These are phyloP conservation scores for Iguana delicatissima DNA, from an alignment of 2,797 vertebrate genomes.

Conservation along the genomic window DNA sequence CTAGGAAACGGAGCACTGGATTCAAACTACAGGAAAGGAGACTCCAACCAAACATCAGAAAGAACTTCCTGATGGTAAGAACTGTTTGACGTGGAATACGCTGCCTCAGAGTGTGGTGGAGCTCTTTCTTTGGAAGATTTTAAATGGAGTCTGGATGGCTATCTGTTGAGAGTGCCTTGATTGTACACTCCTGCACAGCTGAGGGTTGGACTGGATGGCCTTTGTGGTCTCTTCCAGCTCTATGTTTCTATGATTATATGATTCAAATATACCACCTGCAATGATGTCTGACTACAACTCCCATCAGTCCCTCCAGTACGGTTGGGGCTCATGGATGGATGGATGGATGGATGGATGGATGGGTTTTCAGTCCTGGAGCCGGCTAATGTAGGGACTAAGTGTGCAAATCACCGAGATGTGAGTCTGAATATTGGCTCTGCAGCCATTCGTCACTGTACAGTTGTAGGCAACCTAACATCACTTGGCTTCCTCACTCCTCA, in stretches of 20 bases:
- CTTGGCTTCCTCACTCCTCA: background rate
- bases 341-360: background rate
- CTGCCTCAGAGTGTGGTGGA: no score
- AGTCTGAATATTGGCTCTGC: background rate
- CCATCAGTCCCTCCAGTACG: background rate
- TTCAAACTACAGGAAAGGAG: no score
- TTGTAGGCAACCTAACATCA: background rate
- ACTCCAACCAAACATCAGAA: background rate
- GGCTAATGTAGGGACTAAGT: background rate
- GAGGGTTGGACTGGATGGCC: no score
- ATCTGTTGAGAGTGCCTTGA: no score
- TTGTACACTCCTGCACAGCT: no score
- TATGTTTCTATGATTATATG: no score
- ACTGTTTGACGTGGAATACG: no score
- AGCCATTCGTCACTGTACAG: background rate
- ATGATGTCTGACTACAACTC: background rate
- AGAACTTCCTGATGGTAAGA: no score
- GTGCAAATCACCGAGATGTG: background rate
- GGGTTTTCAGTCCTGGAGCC: background rate
- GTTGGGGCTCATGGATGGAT: background rate
- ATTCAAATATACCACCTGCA: background rate
- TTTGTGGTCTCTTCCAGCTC: no score
- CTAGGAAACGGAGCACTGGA: no score
- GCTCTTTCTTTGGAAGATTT: no score
- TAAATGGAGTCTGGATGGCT: no score